phyloP scores from a whole-genome alignment of 2,113 vertebrate species.

The Paradisaea rubra region DNA sequence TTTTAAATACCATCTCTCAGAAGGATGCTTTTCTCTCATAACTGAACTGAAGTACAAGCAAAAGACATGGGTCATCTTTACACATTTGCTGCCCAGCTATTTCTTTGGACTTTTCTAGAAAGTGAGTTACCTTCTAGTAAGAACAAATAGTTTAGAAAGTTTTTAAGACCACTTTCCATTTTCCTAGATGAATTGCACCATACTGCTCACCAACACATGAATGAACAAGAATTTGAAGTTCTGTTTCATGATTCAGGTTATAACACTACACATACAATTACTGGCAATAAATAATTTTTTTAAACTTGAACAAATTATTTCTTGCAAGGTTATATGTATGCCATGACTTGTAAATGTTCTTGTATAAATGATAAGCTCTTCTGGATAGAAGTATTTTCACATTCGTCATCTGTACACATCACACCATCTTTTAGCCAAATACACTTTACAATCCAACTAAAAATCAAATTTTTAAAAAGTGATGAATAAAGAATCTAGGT shows the following conservation, averaged over 20 bases:
- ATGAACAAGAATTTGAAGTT: not conserved
- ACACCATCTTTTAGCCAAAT: not conserved
- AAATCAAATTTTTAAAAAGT: not conserved
- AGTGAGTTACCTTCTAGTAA: not conserved
- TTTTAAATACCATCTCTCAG: not conserved
- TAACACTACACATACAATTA: not conserved
- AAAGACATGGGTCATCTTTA: not conserved
- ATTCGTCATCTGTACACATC: not conserved
- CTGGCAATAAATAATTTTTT: not conserved
- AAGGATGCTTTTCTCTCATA: not conserved
- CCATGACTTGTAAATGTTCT: not conserved
- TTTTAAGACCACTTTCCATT: not conserved
- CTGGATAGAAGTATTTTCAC: not conserved
- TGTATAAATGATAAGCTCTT: not conserved
- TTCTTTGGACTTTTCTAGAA: not conserved
- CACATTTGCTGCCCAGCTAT: not conserved
- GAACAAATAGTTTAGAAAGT: not conserved
- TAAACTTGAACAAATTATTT: not conserved
- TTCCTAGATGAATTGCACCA: not conserved
- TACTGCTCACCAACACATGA: not conserved
- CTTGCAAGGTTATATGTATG: not conserved
- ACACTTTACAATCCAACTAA: not conserved
- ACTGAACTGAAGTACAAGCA: not conserved
- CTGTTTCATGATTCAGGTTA: not conserved
- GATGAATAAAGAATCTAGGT: not conserved